Evolutionary conservation across 2,113 vertebrate species (phyloP).

Genomic region (Nibea coibor): DNA sequence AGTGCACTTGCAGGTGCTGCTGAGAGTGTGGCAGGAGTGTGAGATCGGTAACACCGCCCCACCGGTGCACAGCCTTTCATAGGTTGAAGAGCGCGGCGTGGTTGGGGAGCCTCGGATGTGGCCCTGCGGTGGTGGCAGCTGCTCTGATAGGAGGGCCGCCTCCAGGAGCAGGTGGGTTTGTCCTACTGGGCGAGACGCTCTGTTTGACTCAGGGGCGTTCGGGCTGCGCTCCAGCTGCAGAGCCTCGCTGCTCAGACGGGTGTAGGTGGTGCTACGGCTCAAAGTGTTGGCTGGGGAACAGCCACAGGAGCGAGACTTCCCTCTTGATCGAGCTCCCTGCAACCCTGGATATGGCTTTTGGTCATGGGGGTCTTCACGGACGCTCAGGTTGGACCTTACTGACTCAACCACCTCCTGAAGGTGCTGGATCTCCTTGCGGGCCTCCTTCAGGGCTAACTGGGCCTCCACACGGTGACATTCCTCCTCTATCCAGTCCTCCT

Average conservation of each 20-base stretch:
- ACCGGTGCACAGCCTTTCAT: conserved; percentile 85
- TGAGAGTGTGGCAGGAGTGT: conserved; percentile 79
- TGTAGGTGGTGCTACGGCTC: conserved; percentile 90
- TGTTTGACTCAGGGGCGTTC: conserved; percentile 74
- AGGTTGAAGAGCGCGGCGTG: conserved; percentile 85
- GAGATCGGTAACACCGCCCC: conserved; percentile 74
- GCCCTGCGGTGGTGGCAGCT: conserved; percentile 55
- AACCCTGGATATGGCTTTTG: conserved; percentile 89
- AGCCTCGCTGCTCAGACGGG: conserved; percentile 90
- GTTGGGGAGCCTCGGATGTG: conserved; percentile 61
- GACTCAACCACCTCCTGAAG: conserved; percentile 94
- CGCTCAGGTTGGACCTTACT: conserved; percentile 88
- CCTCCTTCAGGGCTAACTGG: conserved; percentile 95
- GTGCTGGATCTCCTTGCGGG: conserved; percentile 94
- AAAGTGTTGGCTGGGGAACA: conserved; percentile 93
- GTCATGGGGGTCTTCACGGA: conserved; percentile 89
- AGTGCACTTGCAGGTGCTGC: conserved; percentile 76
- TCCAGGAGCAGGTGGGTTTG: conserved; percentile 88
- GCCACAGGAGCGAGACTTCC: conserved; percentile 86
- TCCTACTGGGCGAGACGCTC: conserved; percentile 74
- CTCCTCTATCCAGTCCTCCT: conserved; percentile 99
- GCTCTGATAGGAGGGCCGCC: conserved; percentile 85
- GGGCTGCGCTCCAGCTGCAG: conserved; percentile 83
- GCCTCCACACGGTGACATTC: conserved; percentile 97
- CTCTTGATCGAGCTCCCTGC: conserved; percentile 78